phyloP scores from a whole-genome alignment of 2,113 vertebrate species.

The Ptilorrhoa leucosticta region DNA sequence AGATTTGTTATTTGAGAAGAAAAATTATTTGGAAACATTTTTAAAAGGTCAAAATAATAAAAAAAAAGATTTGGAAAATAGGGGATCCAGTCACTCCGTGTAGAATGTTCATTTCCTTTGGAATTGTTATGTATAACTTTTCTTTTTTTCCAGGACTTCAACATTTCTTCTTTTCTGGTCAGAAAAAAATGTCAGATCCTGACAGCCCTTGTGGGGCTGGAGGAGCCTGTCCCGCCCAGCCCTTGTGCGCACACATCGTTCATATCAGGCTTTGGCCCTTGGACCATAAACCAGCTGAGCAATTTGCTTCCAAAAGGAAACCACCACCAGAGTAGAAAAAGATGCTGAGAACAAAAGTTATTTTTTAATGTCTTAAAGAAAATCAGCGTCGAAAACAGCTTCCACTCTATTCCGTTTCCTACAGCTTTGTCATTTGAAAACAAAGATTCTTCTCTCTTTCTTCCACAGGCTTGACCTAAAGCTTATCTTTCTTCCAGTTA shows the following conservation, averaged over 20 bases:
- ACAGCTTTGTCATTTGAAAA: background rate
- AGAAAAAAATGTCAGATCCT: constrained; percentile 26
- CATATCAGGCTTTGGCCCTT: background rate
- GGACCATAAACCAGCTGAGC: background rate
- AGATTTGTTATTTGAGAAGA: background rate
- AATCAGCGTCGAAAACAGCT: constrained; percentile 31
- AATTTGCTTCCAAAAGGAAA: constrained; percentile 27
- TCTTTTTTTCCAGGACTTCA: background rate
- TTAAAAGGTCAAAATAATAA: constrained; percentile 53
- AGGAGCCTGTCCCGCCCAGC: background rate
- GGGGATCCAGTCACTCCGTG: background rate
- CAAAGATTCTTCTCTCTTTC: background rate
- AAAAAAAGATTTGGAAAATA: constrained; percentile 42
- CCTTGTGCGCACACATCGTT: background rate
- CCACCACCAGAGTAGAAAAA: constrained; percentile 33
- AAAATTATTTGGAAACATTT: constrained; percentile 39
- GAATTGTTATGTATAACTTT: background rate
- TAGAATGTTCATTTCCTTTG: constrained; percentile 35
- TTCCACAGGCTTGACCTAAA: background rate
- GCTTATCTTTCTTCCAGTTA: background rate
- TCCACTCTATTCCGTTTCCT: background rate
- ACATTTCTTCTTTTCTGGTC: background rate
- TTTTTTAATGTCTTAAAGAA: constrained; percentile 42
- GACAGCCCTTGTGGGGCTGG: background rate
- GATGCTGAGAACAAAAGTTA: constrained; percentile 40